Conservation (phyloP, 2,888 invertebrate genomes). For the Eristalis pertinax region DNA sequence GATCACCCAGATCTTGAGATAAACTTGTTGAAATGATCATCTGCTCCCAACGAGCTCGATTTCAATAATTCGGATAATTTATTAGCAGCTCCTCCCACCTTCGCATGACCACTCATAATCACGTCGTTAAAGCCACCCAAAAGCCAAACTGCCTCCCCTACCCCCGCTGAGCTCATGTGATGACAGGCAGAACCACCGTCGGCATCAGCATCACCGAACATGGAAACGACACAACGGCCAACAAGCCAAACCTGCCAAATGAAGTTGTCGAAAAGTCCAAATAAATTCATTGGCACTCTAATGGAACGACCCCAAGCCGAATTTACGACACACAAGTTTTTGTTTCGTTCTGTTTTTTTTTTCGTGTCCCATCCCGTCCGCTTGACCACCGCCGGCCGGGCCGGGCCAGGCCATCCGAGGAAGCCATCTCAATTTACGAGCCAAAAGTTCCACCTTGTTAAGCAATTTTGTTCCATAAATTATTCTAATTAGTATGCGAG, state of each 20-base stretch:
- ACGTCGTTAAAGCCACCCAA: conserved; percentile 65
- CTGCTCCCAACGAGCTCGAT: conserved; percentile 16
- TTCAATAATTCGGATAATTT: conserved; percentile 60
- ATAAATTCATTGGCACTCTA: conserved; percentile 71
- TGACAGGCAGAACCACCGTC: conserved; percentile 11
- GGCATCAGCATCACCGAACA: not conserved
- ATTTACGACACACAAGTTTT: conserved; percentile 59
- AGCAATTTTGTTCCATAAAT: conserved; percentile 72
- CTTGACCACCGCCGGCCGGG: not conserved
- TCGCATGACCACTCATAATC: conserved; percentile 63
- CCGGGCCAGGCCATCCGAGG: conserved; percentile 34
- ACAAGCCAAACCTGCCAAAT: conserved; percentile 66
- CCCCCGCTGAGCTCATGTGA: conserved; percentile 3
- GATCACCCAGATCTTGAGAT: conserved; percentile 30
- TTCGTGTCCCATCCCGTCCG: conserved; percentile 7
- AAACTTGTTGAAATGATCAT: conserved; percentile 44
- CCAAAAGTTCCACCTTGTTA: conserved; percentile 73
- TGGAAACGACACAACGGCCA: not conserved
- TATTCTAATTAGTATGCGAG: conserved; percentile 71
- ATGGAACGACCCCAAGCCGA: conserved; percentile 48
- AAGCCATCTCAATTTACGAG: conserved; percentile 72
- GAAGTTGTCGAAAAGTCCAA: conserved; percentile 72
- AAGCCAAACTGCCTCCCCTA: not conserved
- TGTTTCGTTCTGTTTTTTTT: not conserved
- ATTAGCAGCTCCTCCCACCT: conserved; percentile 43